Evolutionary conservation across 2,113 vertebrate species (phyloP).

Genomic region (Chascanopsetta lugubris): DNA sequence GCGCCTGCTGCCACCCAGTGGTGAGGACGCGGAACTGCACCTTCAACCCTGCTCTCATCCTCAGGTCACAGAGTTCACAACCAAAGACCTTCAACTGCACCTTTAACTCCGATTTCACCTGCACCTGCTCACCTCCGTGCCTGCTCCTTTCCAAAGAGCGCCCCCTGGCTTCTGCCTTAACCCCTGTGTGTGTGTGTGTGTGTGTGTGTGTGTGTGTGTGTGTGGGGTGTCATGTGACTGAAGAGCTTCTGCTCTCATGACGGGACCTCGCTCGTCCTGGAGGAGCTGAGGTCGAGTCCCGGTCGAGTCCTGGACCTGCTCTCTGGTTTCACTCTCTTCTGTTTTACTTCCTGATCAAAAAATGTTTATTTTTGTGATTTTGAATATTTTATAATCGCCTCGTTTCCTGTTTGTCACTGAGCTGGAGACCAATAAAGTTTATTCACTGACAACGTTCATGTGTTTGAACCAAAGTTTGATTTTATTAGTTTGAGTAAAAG

Average conservation of each 20-base stretch:
- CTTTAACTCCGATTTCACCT: too few species aligned
- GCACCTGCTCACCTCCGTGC: neutral
- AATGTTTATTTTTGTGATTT: conserved; percentile 17
- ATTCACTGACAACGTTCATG: conserved; percentile 13
- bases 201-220: too few species aligned
- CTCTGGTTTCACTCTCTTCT: neutral
- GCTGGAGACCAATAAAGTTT: conserved; percentile 44
- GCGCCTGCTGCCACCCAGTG: too few species aligned
- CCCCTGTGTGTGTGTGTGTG: too few species aligned
- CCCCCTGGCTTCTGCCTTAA: too few species aligned
- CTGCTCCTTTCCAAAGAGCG: neutral
- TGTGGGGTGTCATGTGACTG: too few species aligned
- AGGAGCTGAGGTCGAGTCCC: too few species aligned
- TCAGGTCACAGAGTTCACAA: too few species aligned
- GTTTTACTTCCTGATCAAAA: neutral
- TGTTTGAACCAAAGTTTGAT: neutral
- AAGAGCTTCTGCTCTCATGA: conserved; percentile 43
- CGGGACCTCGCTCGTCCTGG: conserved; percentile 21
- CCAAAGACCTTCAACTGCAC: neutral
- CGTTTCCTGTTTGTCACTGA: conserved; percentile 19
- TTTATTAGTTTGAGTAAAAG: too few species aligned
- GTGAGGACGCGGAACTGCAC: too few species aligned
- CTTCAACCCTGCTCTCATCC: too few species aligned
- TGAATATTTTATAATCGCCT: conserved; percentile 16
- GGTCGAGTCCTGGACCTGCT: neutral